Percentiles rank a stretch among this genome's conserved stretches.
These are phyloP conservation scores for Drosophila ironensis DNA, from an alignment of 1,140 invertebrate species.

Conservation along the genomic window DNA sequence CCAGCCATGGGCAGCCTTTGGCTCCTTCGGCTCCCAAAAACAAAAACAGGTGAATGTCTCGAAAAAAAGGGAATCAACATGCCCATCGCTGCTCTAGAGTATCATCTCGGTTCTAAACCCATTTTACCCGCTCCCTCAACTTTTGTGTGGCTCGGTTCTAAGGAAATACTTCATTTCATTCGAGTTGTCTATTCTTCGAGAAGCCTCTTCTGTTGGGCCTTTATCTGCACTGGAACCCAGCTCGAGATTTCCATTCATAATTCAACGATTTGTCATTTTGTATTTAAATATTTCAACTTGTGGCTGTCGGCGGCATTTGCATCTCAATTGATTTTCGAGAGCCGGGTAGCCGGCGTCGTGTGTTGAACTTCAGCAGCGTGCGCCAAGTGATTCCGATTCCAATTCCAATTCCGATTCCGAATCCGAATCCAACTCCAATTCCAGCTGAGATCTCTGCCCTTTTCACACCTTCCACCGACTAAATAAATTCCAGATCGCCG, in stretches of 20 bases:
- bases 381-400: no score
- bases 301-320: slow-evolving; percentile 56
- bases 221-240: no score
- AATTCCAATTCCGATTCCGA: no score
- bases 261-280: slow-evolving; percentile 77
- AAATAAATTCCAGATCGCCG: slow-evolving; percentile 35
- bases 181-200: background rate
- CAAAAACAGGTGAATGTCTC: no score
- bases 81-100: no score
- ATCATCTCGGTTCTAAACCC: no score
- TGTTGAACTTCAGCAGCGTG: slow-evolving; percentile 71
- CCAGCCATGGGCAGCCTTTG: no score
- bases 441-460: slow-evolving; percentile 12
- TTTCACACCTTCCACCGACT: slow-evolving; percentile 65
- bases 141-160: slow-evolving; percentile 7
- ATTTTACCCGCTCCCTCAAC: no score
- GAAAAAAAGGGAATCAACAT: no score
- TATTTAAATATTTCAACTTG: slow-evolving; percentile 70
- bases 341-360: slow-evolving; percentile 12
- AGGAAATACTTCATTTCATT: slow-evolving; percentile 19
- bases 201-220: background rate
- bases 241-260: slow-evolving; percentile 53
- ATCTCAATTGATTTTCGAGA: slow-evolving; percentile 64
- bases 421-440: no score
- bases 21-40: no score